Evolutionary conservation across 2,113 vertebrate genomes (phyloP).

Genomic region (Mobula hypostoma): DNA sequence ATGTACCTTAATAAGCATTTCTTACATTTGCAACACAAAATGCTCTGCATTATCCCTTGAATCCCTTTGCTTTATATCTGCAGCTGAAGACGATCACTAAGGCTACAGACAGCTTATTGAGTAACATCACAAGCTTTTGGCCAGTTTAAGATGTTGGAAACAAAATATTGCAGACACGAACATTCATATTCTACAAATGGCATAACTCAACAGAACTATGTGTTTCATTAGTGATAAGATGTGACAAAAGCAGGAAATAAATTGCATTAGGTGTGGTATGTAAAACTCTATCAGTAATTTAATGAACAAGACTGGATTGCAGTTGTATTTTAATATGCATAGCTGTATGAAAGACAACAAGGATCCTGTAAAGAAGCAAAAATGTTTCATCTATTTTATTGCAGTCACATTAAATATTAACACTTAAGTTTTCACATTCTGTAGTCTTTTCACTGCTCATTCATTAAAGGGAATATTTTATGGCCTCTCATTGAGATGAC

Average conservation of each 20-base stretch:
- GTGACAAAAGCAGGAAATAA: constrained; percentile 21
- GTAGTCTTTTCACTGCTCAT: not conserved
- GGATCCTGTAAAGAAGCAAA: not conserved
- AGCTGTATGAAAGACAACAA: not conserved
- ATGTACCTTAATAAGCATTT: not conserved
- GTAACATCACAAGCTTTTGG: not conserved
- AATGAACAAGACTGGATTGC: not conserved
- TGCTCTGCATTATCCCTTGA: not conserved
- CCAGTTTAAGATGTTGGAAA: not conserved
- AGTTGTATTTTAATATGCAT: not conserved
- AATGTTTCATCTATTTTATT: not conserved
- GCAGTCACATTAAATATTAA: not conserved
- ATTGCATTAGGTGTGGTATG: not conserved
- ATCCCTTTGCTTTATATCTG: not conserved
- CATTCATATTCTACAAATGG: not conserved
- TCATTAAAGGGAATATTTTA: not conserved
- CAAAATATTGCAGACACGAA: constrained; percentile 29
- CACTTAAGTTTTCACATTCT: not conserved
- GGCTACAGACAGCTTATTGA: not conserved
- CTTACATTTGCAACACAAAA: not conserved
- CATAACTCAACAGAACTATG: constrained; percentile 8
- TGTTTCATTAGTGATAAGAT: not conserved
- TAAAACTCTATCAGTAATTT: not conserved
- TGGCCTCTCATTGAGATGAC: not conserved
- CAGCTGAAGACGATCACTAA: not conserved